Evolutionary conservation across 2,888 invertebrate genomes (phyloP), one percentile per base, ranked within the genome.

Genomic region (Syrphus vitripennis): DNA sequence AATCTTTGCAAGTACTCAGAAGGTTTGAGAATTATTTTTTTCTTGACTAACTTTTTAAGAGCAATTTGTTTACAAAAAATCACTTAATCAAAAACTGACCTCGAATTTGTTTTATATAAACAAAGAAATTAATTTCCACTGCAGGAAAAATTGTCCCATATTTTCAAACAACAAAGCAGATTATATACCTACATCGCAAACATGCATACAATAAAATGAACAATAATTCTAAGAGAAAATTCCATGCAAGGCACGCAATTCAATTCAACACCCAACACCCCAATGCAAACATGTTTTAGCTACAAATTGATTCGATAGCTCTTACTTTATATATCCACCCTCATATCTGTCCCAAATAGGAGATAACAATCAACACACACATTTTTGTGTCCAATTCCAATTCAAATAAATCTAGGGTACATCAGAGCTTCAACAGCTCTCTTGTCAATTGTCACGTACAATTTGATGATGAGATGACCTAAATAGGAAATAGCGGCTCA

Each of bases 361-460:
- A 55, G 29, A 72, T 53, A 55, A 53, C 45, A 78, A 83, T 77
- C 55, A 50, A 21, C 59, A 57, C 72, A 63, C 70, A 72, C 53
- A 63, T 34, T 61, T 61, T 59, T 70, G 16, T 21, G 57, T 42
- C 21, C 53, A 67, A 77, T 71, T 76, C 59, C 42, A 69, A 78
- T 71, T 76, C 67, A 59, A 74, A 72, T 19, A 83, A 83, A 78
- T 83, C 83, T 74, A 78, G 40, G 50, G 29, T 65, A 71, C 10
- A 61, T 0, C 10, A 42, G 24, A 10, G 42, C n/a, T 16, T 9
- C 9, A 34, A 34, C 53, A 53, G 63, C 55, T 53, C 82, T 83
- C 63, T 80, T 48, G 67, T 79, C 80, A 80, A 80, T 84, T 84
- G 83, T 84, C 83, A 84, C 80, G 53, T 71, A 76, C 57, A 37